phyloP scores from a whole-genome alignment of 2,113 vertebrate species.

The Hippotragus niger region DNA sequence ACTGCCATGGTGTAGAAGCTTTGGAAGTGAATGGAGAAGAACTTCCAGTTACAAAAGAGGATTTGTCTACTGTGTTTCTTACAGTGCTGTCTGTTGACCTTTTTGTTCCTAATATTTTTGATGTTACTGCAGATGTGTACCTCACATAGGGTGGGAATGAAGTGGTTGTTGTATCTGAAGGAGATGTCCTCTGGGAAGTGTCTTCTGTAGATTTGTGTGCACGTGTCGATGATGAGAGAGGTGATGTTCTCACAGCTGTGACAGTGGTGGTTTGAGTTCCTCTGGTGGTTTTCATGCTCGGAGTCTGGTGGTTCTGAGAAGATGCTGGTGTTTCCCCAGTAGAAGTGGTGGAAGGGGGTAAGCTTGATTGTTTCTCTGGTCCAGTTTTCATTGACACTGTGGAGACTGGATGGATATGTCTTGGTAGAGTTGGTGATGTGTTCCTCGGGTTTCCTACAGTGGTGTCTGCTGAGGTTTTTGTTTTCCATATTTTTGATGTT shows the following conservation, averaged over 20 bases:
- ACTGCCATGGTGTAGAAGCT: background rate
- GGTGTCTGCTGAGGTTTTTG: accelerated
- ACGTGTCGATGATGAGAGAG: accelerated
- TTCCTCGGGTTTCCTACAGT: accelerated
- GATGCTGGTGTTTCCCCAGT: accelerated
- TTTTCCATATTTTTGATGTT: too few relatives aligned
- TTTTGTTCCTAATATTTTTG: too few relatives aligned
- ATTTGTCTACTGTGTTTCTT: background rate
- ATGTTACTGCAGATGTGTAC: accelerated
- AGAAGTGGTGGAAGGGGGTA: accelerated
- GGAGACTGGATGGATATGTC: accelerated
- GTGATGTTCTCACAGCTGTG: accelerated
- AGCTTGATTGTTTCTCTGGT: accelerated
- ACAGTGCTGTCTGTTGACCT: background rate
- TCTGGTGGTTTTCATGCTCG: accelerated
- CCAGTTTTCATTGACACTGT: accelerated
- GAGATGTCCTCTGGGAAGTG: accelerated
- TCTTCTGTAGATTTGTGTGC: accelerated
- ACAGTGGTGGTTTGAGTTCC: too few relatives aligned
- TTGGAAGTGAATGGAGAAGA: background rate
- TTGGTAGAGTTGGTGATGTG: accelerated
- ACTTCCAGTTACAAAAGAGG: background rate
- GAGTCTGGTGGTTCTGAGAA: too few relatives aligned
- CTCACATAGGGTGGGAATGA: background rate
- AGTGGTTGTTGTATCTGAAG: background rate